A percentile compares a stretch with the other conserved stretches of the same genome.
Conservation (phyloP, 1,140 invertebrate species). For the Drosophila cardini region DNA sequence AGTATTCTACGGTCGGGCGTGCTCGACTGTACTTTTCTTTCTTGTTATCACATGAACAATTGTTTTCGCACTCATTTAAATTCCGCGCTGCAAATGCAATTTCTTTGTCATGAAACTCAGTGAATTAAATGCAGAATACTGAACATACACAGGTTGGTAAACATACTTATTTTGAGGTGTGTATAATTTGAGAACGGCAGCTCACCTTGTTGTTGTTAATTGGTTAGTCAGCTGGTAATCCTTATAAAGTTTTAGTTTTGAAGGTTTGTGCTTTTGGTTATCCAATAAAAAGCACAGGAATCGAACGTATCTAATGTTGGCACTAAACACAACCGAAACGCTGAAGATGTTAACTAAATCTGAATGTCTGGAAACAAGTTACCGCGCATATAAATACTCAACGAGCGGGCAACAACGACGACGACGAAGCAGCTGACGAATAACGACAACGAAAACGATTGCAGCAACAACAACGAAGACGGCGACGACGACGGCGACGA, state of each 20-base stretch:
- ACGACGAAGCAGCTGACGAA: constrained; percentile 30
- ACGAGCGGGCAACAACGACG: constrained; percentile 20
- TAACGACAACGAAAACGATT: constrained; percentile 34
- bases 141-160: neutral
- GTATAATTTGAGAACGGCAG: constrained; percentile 12
- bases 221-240: constrained; percentile 62
- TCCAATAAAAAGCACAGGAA: constrained; percentile 59
- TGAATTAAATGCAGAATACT: constrained; percentile 29
- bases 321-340: constrained; percentile 65
- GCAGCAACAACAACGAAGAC: constrained; percentile 44
- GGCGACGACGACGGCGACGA: constrained; percentile 39
- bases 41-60: constrained; percentile 24
- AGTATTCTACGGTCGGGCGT: too few relatives aligned
- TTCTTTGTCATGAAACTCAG: constrained; percentile 15
- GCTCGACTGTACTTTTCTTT: too few relatives aligned
- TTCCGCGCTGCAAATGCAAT: constrained; percentile 48
- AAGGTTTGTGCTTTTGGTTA: constrained; percentile 47
- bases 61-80: constrained; percentile 63
- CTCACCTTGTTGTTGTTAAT: constrained; percentile 44
- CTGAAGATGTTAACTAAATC: constrained; percentile 71
- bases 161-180: neutral
- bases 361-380: constrained; percentile 79
- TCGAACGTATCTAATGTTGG: neutral
- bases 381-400: constrained; percentile 72
- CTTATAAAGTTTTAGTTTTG: constrained; percentile 19